Evolutionary conservation across 64 coral and sea anemone genomes (phyloP).

Genomic region (Pocillopora verrucosa): DNA sequence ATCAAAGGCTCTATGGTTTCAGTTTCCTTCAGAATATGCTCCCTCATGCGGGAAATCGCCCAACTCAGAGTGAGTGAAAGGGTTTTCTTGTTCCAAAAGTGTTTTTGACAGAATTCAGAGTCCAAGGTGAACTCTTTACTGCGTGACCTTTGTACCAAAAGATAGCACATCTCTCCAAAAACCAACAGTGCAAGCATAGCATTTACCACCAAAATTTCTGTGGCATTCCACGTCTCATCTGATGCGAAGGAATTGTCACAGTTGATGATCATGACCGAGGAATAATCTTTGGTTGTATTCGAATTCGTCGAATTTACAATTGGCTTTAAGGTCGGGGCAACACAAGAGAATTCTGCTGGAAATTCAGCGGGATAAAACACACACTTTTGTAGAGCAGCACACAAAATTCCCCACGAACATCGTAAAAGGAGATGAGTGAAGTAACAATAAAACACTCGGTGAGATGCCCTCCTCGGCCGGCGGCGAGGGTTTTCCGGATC

Average conservation of each 20-base stretch:
- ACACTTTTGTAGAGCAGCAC: not conserved
- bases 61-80: not conserved
- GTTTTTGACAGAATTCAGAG: conserved; percentile 19
- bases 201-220: not conserved
- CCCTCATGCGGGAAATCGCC: not conserved
- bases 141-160: not conserved
- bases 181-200: conserved; percentile 13
- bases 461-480: not conserved
- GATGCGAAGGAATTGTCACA: conserved; percentile 25
- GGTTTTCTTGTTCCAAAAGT: conserved; percentile 9
- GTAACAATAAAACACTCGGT: conserved; percentile 26
- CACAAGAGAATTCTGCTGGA: conserved; percentile 13
- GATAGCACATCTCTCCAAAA: conserved; percentile 1
- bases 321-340: not conserved
- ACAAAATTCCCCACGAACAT: conserved; percentile 7
- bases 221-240: not conserved
- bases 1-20: conserved; percentile 20
- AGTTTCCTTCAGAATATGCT: conserved; percentile 1
- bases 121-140: not conserved
- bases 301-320: not conserved
- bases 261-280: not conserved
- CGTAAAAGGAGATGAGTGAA: conserved; percentile 18
- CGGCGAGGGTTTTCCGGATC: conserved; percentile 21
- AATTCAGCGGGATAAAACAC: conserved; percentile 36
- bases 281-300: not conserved